Evolutionary conservation across 2,888 invertebrate genomes (phyloP).

Genomic region (Agrotis segetum): DNA sequence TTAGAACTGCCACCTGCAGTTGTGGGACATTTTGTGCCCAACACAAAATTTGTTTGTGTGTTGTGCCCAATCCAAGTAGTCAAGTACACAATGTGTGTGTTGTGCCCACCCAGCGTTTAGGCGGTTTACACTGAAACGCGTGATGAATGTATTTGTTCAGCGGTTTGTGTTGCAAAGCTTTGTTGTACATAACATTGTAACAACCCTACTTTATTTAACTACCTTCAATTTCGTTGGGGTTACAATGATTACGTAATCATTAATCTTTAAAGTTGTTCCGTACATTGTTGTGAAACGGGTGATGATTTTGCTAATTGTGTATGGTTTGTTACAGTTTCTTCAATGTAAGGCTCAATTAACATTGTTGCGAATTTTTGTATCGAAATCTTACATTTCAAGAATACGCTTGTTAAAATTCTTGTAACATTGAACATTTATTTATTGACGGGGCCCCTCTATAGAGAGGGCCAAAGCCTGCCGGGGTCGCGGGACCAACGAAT

Average conservation of each 20-base stretch:
- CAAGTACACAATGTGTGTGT: constrained; percentile 32
- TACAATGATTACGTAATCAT: constrained; percentile 26
- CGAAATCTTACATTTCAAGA: too few species aligned
- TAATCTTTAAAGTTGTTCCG: constrained; percentile 20
- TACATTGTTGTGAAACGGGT: constrained; percentile 2
- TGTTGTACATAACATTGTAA: constrained; percentile 29
- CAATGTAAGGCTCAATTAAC: background rate
- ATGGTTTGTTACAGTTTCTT: background rate
- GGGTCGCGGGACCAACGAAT: too few species aligned
- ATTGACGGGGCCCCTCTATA: too few species aligned
- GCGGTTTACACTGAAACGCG: constrained; percentile 40
- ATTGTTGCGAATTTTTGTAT: too few species aligned
- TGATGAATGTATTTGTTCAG: constrained; percentile 53
- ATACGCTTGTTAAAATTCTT: too few species aligned
- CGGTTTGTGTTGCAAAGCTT: constrained; percentile 39
- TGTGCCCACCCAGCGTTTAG: constrained; percentile 34
- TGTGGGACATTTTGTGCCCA: constrained; percentile 57
- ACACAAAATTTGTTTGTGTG: constrained; percentile 24
- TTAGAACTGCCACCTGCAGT: constrained; percentile 65
- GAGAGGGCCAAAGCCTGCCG: too few species aligned
- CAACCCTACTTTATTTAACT: constrained; percentile 39
- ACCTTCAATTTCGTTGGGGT: constrained; percentile 33
- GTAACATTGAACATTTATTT: too few species aligned
- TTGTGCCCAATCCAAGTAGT: constrained; percentile 21
- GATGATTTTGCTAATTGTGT: background rate